phyloP scores from a whole-genome alignment of 2,888 invertebrate genomes.

The Pachycephus smyrnensis region DNA sequence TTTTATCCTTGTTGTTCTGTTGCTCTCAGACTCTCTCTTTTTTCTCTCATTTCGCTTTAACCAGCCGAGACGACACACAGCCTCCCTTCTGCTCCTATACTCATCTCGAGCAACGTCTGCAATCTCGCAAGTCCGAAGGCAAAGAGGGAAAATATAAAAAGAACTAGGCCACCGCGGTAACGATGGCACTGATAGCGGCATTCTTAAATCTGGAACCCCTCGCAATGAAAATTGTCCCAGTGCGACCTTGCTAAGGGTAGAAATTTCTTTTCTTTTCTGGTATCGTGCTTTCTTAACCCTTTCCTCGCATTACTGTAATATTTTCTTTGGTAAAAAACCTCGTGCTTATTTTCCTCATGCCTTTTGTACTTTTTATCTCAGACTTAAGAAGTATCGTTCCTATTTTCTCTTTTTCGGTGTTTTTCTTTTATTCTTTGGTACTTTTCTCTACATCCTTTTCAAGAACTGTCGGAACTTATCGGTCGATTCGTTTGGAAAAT shows the following conservation, averaged over 20 bases:
- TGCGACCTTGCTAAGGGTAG: not conserved
- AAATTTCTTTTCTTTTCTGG: not conserved
- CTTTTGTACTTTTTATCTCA: not conserved
- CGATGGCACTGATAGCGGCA: not conserved
- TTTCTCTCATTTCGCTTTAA: not conserved
- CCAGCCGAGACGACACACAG: not conserved
- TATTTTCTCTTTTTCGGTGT: not conserved
- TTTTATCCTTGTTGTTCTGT: not conserved
- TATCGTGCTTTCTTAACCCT: not conserved
- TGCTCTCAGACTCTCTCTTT: slow-evolving; percentile 21
- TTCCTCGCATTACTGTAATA: not conserved
- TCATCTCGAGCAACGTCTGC: slow-evolving; percentile 6
- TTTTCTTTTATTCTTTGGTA: not conserved
- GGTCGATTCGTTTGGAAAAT: too few species aligned
- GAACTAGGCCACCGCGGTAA: slow-evolving; percentile 31
- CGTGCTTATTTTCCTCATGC: not conserved
- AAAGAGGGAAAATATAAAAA: slow-evolving; percentile 28
- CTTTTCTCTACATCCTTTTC: not conserved
- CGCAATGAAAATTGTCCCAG: not conserved
- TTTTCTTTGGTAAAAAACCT: not conserved
- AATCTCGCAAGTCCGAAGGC: slow-evolving; percentile 22
- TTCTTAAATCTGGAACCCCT: not conserved
- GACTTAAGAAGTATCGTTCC: not conserved
- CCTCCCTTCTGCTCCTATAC: not conserved
- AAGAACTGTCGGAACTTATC: not conserved